These are phyloP conservation scores for Rhincodon typus DNA, from an alignment of 2,797 vertebrate genomes.

Conservation along the genomic window DNA sequence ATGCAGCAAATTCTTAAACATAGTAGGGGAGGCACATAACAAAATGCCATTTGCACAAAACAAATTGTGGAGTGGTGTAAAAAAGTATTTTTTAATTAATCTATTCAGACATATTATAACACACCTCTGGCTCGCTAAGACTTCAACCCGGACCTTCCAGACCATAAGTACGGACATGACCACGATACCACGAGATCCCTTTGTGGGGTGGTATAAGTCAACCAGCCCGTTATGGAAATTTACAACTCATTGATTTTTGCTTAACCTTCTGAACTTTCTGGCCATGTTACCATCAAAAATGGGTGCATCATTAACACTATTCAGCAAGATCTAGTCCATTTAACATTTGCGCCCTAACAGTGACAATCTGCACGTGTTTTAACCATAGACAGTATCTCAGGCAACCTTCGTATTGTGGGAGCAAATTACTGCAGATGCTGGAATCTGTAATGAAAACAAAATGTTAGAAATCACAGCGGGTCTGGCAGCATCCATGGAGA, in stretches of 20 bases:
- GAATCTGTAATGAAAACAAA: too few relatives aligned
- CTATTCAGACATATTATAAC: too few relatives aligned
- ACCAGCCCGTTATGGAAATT: neutral
- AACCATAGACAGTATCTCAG: neutral
- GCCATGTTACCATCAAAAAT: neutral
- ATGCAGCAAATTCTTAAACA: neutral
- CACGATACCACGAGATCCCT: too few relatives aligned
- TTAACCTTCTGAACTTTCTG: neutral
- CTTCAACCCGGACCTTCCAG: too few relatives aligned
- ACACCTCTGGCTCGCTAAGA: too few relatives aligned
- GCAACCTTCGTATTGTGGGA: neutral
- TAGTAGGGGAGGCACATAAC: neutral
- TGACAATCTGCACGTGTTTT: neutral
- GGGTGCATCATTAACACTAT: neutral
- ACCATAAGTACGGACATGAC: too few relatives aligned
- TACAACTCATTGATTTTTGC: neutral
- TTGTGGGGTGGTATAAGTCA: neutral
- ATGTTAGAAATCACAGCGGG: too few relatives aligned
- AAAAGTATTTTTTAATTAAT: neutral
- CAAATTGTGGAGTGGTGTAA: neutral
- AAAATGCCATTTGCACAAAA: neutral
- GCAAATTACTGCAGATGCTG: too few relatives aligned
- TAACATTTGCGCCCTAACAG: neutral
- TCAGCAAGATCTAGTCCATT: neutral
- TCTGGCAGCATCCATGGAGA: too few relatives aligned